Base-by-base conservation (phyloP, 2,797 vertebrate genomes). In the Toxotes lorentzi region DNA sequence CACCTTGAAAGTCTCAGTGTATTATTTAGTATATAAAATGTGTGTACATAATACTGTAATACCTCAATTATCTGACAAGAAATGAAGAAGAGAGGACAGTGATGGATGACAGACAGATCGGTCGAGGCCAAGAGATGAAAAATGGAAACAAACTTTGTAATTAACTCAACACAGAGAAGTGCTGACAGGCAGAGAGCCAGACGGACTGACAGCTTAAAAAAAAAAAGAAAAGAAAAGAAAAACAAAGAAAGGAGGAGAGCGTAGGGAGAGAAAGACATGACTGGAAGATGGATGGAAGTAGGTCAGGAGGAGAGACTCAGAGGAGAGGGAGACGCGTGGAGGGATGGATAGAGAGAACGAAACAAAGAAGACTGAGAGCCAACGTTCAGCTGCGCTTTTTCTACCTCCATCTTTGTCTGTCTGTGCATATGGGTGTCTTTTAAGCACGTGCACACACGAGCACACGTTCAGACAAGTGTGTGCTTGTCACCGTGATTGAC, bases 211-310 rank as follows among this genome's bases (percentile, higher is more conserved):
- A 78, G 72, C 65, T 76, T 50, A 38, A 35, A 57, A 57, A 69
- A 82, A 84, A n/a, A 57, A 57, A 69, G 81, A 84, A n/a, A 35
- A 21, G 27, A 30, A 30, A 30, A 30, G 27, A 30, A 30, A 30
- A 62, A 77, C 9, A 69, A 81, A 73, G 60, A 81, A 62, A 57
- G 51, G 32, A 73, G 17, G 61, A 59, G 50, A 54, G 59, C 4
- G 4, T 45, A 56, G 41, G 51, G 66, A 85, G 75, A 71, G 56
- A 85, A 67, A 66, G 51, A 73, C 60, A 54, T 80, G 80, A 89
- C 86, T 85, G 80, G 67, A 88, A 71, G 85, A 94, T 84, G 89
- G 91, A 94, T 88, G 71, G 86, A 95, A 95, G 87, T 95, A 93
- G 94, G 95, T 95, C 94, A 94, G 77, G 74, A 86, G 83, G 67